A percentile compares a stretch with the other conserved stretches of the same genome.
phyloP scores from a whole-genome alignment of 2,113 vertebrate species.

The Psephotus haematonotus region DNA sequence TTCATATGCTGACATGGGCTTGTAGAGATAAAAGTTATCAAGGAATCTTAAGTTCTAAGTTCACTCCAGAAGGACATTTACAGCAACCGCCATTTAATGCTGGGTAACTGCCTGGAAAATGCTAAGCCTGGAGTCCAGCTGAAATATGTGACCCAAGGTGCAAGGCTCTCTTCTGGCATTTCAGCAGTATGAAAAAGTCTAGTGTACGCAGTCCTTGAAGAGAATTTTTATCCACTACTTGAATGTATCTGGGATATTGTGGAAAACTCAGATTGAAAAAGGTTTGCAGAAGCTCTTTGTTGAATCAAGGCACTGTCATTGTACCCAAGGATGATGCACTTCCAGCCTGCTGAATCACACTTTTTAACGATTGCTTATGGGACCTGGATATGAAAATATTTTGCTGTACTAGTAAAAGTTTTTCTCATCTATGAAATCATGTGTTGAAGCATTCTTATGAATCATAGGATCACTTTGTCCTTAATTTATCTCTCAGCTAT shows the following conservation, averaged over 20 bases:
- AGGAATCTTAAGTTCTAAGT: not conserved
- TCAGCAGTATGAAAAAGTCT: not conserved
- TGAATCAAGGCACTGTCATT: not conserved
- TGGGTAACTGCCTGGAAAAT: not conserved
- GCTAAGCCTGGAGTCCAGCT: not conserved
- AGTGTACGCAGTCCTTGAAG: not conserved
- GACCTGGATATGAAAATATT: not conserved
- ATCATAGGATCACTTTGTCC: not conserved
- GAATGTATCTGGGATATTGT: not conserved
- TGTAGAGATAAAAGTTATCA: not conserved
- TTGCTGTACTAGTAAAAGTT: not conserved
- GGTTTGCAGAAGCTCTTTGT: not conserved
- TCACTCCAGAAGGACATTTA: not conserved
- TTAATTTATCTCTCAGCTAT: not conserved
- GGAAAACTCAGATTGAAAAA: not conserved
- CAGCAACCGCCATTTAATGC: not conserved
- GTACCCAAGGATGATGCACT: not conserved
- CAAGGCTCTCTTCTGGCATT: not conserved
- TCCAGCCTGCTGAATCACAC: not conserved
- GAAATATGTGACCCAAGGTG: not conserved
- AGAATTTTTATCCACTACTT: not conserved
- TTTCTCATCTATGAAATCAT: not conserved
- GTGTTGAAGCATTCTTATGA: not conserved
- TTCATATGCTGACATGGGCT: rapidly evolving
- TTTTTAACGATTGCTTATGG: not conserved